Evolutionary conservation across 2,797 vertebrate species (phyloP).

Genomic region (Australoheros facetus): DNA sequence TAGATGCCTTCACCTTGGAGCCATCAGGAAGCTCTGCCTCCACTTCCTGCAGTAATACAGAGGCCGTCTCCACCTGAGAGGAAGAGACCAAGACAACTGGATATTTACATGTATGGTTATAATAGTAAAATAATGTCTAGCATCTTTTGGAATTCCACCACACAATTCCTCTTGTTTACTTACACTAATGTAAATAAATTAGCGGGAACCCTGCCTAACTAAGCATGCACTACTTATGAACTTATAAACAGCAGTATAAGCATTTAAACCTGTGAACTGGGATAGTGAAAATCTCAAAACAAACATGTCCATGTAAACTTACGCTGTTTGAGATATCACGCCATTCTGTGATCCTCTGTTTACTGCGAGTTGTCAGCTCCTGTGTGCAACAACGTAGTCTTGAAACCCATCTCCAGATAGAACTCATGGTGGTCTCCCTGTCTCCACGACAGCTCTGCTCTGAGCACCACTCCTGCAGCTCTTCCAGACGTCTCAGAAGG

Average conservation of each 20-base stretch:
- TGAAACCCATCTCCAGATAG: slow-evolving; percentile 80
- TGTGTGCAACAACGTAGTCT: slow-evolving; percentile 69
- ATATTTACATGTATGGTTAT: not conserved
- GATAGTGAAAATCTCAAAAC: not conserved
- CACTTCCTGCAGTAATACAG: slow-evolving; percentile 85
- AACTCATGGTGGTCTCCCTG: slow-evolving; percentile 51
- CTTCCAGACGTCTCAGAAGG: slow-evolving; percentile 49
- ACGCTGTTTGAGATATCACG: slow-evolving; percentile 84
- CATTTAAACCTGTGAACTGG: no score
- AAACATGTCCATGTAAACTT: slow-evolving; percentile 34
- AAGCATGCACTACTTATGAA: not conserved
- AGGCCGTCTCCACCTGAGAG: slow-evolving; percentile 87
- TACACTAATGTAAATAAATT: no score
- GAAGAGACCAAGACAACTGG: not conserved
- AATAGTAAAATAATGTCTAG: no score
- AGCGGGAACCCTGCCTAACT: no score
- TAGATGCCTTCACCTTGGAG: slow-evolving; percentile 69
- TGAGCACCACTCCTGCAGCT: slow-evolving; percentile 76
- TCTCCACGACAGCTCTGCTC: slow-evolving; percentile 70
- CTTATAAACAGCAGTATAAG: no score
- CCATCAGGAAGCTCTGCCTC: slow-evolving; percentile 85
- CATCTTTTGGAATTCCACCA: not conserved
- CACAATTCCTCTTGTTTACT: not conserved
- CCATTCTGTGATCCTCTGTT: slow-evolving; percentile 85
- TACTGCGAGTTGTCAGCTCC: slow-evolving; percentile 77